These are phyloP conservation scores for Siphamia tubifer DNA, from an alignment of 2,113 vertebrate species.

Conservation along the genomic window DNA sequence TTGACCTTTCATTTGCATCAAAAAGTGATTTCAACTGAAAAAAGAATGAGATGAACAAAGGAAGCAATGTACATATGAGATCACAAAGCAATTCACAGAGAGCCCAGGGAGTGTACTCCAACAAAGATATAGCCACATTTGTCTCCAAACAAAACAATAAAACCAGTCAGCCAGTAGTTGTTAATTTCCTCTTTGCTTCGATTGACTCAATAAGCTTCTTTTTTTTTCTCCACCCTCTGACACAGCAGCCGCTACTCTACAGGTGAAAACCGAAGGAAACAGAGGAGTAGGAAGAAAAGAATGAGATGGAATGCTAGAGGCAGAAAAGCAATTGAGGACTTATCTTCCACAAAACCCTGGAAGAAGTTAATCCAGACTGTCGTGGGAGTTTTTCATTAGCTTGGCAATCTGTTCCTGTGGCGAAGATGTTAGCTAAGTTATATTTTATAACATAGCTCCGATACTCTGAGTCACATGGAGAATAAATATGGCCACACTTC, in stretches of 20 bases:
- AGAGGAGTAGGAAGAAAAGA: conserved; percentile 28
- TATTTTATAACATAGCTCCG: conserved; percentile 60
- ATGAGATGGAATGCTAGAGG: conserved; percentile 42
- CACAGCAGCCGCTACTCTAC: conserved; percentile 46
- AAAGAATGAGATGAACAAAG: neutral
- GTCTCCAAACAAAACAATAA: conserved; percentile 69
- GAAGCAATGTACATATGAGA: conserved; percentile 2
- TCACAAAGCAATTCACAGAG: conserved; percentile 35
- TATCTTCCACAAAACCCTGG: conserved; percentile 58
- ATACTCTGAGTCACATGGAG: conserved; percentile 39
- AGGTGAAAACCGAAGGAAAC: conserved; percentile 49
- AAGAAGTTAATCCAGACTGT: conserved; percentile 70
- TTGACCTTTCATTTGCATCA: neutral
- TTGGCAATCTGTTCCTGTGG: conserved; percentile 64
- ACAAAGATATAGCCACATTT: conserved; percentile 41
- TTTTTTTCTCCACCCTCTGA: conserved; percentile 28
- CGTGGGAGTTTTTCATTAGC: conserved; percentile 72
- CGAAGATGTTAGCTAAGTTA: conserved; percentile 68
- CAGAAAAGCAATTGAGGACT: conserved; percentile 64
- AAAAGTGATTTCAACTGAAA: conserved; percentile 2
- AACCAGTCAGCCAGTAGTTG: conserved; percentile 67
- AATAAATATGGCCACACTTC: conserved; percentile 61
- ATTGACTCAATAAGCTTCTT: conserved; percentile 62
- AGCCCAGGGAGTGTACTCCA: conserved; percentile 3
- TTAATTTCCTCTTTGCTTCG: conserved; percentile 71